These are phyloP conservation scores for Drosophila triauraria DNA, from an alignment of 1,140 invertebrate species.

Conservation along the genomic window DNA sequence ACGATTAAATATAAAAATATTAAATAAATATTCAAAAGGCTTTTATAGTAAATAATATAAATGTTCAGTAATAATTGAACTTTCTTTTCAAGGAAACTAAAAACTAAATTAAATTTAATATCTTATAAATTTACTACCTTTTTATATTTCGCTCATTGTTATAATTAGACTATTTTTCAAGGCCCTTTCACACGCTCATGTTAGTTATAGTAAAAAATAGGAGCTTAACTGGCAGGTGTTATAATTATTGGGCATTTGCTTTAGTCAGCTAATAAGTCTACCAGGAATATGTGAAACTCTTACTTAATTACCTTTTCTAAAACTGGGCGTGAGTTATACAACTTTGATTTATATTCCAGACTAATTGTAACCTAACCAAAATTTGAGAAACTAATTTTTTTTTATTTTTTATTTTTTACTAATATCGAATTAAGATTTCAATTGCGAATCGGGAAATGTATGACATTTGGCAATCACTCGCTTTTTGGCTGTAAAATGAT, in stretches of 20 bases:
- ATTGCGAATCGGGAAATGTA: no score
- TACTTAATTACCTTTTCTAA: neutral
- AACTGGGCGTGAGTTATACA: neutral
- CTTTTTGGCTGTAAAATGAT: no score
- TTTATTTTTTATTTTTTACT: no score
- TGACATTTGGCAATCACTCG: no score
- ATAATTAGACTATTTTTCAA: conserved; percentile 2
- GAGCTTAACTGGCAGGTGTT: neutral
- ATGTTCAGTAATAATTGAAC: no score
- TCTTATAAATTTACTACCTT: neutral
- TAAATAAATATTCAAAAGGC: no score
- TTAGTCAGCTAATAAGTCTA: neutral
- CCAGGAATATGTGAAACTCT: conserved; percentile 6
- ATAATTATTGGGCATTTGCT: conserved; percentile 1
- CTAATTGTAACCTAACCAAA: neutral
- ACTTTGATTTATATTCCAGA: neutral
- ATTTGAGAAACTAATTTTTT: no score
- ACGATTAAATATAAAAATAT: no score
- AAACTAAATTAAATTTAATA: no score
- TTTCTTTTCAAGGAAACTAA: no score
- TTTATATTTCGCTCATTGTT: neutral
- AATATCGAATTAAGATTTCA: no score
- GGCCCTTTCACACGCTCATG: neutral
- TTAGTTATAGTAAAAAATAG: neutral
- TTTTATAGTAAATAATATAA: no score